These are phyloP conservation scores for Labia minor DNA, from an alignment of 2,888 invertebrate genomes.

Conservation along the genomic window DNA sequence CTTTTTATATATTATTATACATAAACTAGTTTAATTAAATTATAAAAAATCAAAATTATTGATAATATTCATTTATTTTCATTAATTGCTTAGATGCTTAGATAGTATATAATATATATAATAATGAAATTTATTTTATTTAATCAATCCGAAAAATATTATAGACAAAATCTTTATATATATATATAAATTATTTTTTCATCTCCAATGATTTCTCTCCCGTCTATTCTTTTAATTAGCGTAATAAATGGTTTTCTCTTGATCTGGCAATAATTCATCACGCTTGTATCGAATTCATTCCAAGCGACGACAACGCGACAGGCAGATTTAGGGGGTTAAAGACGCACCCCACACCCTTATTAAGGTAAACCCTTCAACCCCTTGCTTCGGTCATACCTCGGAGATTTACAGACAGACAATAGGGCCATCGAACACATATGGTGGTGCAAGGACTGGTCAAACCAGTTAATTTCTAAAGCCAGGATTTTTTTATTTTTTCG, in stretches of 20 bases:
- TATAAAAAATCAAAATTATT: no score
- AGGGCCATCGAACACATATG: slow-evolving; percentile 13
- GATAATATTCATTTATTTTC: no score
- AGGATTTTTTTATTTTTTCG: not conserved
- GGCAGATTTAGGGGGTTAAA: not conserved
- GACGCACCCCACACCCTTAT: not conserved
- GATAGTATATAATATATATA: no score
- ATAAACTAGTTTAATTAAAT: no score
- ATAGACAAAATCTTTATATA: no score
- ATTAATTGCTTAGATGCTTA: no score
- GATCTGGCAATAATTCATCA: not conserved
- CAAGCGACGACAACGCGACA: not conserved
- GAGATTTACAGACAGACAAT: slow-evolving; percentile 1
- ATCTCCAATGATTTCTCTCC: no score
- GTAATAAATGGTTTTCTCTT: not conserved
- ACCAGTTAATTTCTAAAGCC: slow-evolving; percentile 8
- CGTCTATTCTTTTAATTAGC: not conserved
- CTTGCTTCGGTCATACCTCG: slow-evolving; percentile 1
- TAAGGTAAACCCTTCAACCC: not conserved
- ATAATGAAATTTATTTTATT: no score
- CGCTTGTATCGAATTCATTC: not conserved
- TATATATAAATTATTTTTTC: no score
- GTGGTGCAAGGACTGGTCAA: slow-evolving; percentile 13
- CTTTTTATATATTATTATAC: no score
- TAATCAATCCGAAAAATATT: no score